Evolutionary conservation across 2,797 vertebrate species (phyloP).

Genomic region (Eleutherodactylus coqui): DNA sequence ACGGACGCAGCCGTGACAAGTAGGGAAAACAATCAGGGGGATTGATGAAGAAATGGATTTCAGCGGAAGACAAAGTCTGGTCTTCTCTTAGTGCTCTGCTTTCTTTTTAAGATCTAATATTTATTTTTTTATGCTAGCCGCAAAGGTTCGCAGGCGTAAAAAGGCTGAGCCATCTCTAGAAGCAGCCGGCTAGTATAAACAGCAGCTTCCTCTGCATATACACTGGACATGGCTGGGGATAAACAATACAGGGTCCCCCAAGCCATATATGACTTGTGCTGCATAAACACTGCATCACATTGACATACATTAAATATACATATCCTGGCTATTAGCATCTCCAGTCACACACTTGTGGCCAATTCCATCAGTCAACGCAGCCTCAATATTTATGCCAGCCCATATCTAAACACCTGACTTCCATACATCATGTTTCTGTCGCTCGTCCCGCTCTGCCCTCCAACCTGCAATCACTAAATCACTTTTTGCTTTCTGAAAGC

Average conservation of each 20-base stretch:
- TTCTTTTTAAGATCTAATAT: constrained; percentile 50
- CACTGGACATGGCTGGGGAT: constrained; percentile 53
- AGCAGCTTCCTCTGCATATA: constrained; percentile 61
- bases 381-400: constrained; percentile 57
- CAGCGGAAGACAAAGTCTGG: constrained; percentile 24
- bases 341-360: constrained; percentile 57
- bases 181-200: constrained; percentile 61
- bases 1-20: not conserved
- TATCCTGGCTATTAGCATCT: constrained; percentile 60
- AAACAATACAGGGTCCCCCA: constrained; percentile 56
- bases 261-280: constrained; percentile 56
- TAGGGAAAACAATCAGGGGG: constrained; percentile 27
- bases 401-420: constrained; percentile 58
- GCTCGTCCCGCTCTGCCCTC: constrained; percentile 22
- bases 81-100: constrained; percentile 20
- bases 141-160: constrained; percentile 19
- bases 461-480: constrained; percentile 53
- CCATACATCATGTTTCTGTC: constrained; percentile 47
- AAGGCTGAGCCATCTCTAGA: constrained; percentile 50
- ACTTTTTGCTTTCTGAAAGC: constrained; percentile 16
- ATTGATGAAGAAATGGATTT: constrained; percentile 32
- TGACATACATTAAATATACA: constrained; percentile 63
- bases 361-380: constrained; percentile 56
- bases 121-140: constrained; percentile 53
- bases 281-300: constrained; percentile 61